Evolutionary conservation across 2,888 invertebrate species (phyloP).

Genomic region (Poecilus cupreus): DNA sequence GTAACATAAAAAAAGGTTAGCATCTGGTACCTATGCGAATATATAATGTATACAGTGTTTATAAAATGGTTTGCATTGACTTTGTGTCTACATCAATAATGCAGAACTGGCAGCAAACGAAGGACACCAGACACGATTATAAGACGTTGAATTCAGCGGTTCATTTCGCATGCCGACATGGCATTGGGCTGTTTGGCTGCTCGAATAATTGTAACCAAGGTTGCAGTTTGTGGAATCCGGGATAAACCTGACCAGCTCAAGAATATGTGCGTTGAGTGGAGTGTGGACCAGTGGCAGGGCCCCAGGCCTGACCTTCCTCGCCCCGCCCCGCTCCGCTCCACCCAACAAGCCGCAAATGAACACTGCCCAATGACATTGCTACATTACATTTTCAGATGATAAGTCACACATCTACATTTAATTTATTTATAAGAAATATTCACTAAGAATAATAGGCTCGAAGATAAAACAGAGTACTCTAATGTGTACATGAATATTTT

Average conservation of each 20-base stretch:
- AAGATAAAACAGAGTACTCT: too few relatives aligned
- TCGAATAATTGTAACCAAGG: slow-evolving; percentile 11
- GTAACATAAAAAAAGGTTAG: too few relatives aligned
- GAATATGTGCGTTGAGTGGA: slow-evolving; percentile 9
- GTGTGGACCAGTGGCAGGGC: neutral
- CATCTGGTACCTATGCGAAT: too few relatives aligned
- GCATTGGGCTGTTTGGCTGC: slow-evolving; percentile 2
- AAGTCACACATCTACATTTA: too few relatives aligned
- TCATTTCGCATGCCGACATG: neutral
- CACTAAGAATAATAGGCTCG: too few relatives aligned
- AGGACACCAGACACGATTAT: neutral
- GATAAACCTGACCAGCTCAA: slow-evolving; percentile 49
- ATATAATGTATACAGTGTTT: too few relatives aligned
- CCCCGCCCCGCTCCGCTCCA: neutral
- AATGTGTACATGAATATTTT: too few relatives aligned
- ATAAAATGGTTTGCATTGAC: neutral
- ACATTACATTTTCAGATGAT: neutral
- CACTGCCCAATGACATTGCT: neutral
- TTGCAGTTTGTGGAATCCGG: slow-evolving; percentile 26
- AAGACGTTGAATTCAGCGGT: neutral
- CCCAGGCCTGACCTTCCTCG: neutral
- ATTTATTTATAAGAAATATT: too few relatives aligned
- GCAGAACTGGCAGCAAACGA: neutral
- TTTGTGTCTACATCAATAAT: neutral
- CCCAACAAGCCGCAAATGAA: neutral